A percentile compares a stretch with the other conserved stretches of the same genome.
Evolutionary conservation across 2,113 vertebrate genomes (phyloP).

Genomic region (Grammomys surdaster): DNA sequence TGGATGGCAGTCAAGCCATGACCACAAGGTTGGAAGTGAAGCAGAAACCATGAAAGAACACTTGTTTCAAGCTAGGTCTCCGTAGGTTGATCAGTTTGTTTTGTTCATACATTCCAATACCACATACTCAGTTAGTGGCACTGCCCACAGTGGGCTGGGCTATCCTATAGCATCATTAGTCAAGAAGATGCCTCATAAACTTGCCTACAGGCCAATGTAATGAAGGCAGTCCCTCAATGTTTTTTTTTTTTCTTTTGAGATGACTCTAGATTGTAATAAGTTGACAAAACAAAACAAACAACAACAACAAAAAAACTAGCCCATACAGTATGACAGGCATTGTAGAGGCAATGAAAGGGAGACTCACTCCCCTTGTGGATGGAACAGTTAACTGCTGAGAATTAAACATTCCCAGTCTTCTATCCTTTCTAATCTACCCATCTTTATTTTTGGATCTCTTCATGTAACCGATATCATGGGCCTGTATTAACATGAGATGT

Average conservation of each 20-base stretch:
- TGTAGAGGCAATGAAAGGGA: not conserved
- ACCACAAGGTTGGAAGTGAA: not conserved
- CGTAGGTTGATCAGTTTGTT: not conserved
- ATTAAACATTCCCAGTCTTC: too few relatives aligned
- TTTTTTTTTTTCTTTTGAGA: not conserved
- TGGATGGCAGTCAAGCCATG: not conserved
- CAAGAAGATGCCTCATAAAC: not conserved
- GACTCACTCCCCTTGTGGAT: not conserved
- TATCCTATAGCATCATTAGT: not conserved
- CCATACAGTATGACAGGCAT: not conserved
- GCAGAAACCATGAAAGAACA: not conserved
- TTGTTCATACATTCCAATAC: not conserved
- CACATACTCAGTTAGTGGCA: not conserved
- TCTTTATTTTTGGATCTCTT: not conserved
- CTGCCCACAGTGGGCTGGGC: not conserved
- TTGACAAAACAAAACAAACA: not conserved
- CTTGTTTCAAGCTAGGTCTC: not conserved
- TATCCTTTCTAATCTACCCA: not conserved
- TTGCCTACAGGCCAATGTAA: not conserved
- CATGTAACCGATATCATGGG: not conserved
- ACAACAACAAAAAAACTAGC: not conserved
- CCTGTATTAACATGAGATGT: not conserved
- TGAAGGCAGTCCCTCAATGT: not conserved
- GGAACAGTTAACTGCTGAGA: not conserved
- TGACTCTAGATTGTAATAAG: not conserved